A percentile compares a stretch with the other conserved stretches of the same genome.
phyloP scores from a whole-genome alignment of 2,888 invertebrate genomes.

The Myopa testacea region DNA sequence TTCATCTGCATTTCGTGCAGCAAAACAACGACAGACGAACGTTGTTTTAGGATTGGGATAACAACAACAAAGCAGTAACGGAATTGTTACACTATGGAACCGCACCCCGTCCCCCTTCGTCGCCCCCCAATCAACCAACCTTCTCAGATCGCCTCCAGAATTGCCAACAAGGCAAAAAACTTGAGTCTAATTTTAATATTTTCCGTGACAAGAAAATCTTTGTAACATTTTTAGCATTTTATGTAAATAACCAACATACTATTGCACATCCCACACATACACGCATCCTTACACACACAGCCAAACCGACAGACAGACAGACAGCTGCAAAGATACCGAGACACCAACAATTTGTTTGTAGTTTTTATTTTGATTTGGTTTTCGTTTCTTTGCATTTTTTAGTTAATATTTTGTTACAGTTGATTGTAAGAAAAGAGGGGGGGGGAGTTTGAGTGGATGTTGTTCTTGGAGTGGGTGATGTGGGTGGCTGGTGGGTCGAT shows the following conservation, averaged over 20 bases:
- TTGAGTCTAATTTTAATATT: constrained; percentile 66
- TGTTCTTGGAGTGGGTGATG: too few relatives aligned
- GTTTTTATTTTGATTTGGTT: constrained; percentile 25
- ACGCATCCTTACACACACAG: not conserved
- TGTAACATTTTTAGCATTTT: constrained; percentile 46
- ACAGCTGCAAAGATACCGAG: not conserved
- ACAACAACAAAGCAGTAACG: constrained; percentile 6
- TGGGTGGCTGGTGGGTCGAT: too few relatives aligned
- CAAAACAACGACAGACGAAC: not conserved
- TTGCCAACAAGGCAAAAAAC: constrained; percentile 46
- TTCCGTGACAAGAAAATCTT: constrained; percentile 64
- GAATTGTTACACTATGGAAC: not conserved
- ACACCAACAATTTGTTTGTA: constrained; percentile 15
- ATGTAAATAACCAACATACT: constrained; percentile 2
- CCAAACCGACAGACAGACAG: not conserved
- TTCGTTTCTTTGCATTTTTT: constrained; percentile 29
- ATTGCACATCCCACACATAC: constrained; percentile 2
- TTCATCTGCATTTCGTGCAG: constrained; percentile 45
- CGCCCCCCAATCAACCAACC: not conserved
- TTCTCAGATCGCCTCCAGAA: constrained; percentile 38
- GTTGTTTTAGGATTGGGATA: not conserved
- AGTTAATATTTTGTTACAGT: not conserved
- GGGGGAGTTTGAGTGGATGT: too few relatives aligned
- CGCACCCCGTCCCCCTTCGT: not conserved
- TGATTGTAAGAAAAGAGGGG: not conserved